Base-by-base conservation (phyloP, 2,797 vertebrate genomes). In the Danionella dracula region DNA sequence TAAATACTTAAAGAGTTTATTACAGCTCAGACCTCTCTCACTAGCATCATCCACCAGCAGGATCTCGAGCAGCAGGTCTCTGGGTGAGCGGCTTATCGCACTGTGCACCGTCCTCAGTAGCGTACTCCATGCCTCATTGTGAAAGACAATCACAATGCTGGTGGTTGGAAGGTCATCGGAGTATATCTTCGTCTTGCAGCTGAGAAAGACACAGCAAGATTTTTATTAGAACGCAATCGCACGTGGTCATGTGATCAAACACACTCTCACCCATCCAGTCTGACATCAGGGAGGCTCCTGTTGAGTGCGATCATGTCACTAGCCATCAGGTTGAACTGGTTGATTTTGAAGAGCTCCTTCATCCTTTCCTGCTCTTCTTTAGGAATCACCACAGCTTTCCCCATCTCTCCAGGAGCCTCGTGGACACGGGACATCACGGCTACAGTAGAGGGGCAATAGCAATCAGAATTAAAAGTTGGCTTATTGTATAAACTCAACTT, bases 41-140 rank as follows among this genome's bases (percentile, higher is more conserved):
- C 96, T 99, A 83, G 94, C 94, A 1, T 99, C 96, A 8, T 99
- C 96, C 31, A 99, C 96, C 12, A 99, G 88, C 29, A 98, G 79
- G 50, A 99, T 85, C 76, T 99, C 96, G 2, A 90, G 78, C 0
- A 99, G 89, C 57, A 98, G 82, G 74, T 88, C 90, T 57, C 83
- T 89, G 0, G 96, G 94, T 0, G 95, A 97, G 59, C 95, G 93
- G 75, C 82, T 90, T 70, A 98, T 92, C 27, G 93, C 94, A 5
- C 96, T 98, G 82, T 93, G 91, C 16, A 99, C 86, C 0, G 96
- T 99, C 7, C 96, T 87, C 13, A 99, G 90, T 58, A 99, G 84
- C 0, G 96, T 99, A 78, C 96, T 98, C 96, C 96, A 98, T 0
- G 96, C 96, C 76, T 99, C 96, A n/a, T 99, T 99, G 86, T 99